These are phyloP conservation scores for Apodemia duryi DNA, from an alignment of 2,888 invertebrate genomes.

Conservation along the genomic window DNA sequence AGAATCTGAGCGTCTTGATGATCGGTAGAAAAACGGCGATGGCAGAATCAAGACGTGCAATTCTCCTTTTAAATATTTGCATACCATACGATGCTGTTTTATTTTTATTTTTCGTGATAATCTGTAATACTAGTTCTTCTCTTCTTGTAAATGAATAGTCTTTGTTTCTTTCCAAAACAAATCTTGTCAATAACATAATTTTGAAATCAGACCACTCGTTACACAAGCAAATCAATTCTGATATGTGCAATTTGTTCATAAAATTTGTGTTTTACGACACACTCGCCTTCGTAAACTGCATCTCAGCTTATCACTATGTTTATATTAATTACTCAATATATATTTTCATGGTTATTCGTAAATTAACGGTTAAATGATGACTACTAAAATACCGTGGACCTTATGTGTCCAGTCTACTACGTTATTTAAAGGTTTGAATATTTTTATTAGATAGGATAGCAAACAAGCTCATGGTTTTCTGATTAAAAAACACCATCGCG, in stretches of 20 bases:
- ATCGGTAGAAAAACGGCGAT: too few relatives aligned
- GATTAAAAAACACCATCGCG: too few relatives aligned
- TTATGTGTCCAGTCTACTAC: constrained; percentile 5
- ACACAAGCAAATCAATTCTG: constrained; percentile 39
- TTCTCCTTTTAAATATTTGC: too few relatives aligned
- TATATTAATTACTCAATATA: constrained; percentile 55
- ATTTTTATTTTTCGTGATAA: too few relatives aligned
- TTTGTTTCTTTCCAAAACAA: too few relatives aligned
- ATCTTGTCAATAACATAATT: constrained; percentile 23
- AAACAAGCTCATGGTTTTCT: too few relatives aligned
- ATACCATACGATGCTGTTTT: too few relatives aligned
- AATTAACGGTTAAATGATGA: constrained; percentile 53
- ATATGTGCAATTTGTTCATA: constrained; percentile 39
- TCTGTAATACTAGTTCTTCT: too few relatives aligned
- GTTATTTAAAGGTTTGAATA: constrained; percentile 18
- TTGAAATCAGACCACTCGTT: constrained; percentile 36
- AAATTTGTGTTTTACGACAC: constrained; percentile 41
- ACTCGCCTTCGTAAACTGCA: constrained; percentile 1
- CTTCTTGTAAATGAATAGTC: too few relatives aligned
- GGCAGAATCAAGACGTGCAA: too few relatives aligned
- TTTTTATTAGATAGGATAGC: too few relatives aligned
- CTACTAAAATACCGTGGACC: constrained; percentile 37
- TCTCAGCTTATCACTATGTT: constrained; percentile 2
- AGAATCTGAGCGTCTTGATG: too few relatives aligned
- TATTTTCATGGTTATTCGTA: constrained; percentile 52